phyloP scores from a whole-genome alignment of 2,113 vertebrate species.

The Piaya cayana region DNA sequence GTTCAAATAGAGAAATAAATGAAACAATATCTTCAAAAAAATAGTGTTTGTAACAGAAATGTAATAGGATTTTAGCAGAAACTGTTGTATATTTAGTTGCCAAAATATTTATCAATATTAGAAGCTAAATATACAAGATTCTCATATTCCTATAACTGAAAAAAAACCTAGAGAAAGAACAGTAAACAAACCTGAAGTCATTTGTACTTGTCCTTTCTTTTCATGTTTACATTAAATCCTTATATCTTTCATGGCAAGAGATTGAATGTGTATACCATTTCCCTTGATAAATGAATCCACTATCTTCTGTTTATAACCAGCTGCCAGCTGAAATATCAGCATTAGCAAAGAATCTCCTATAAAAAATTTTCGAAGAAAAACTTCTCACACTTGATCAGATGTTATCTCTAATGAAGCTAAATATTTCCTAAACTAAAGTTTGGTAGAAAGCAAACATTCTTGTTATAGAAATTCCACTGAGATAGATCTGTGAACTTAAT shows the following conservation, averaged over 20 bases:
- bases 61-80: constrained; percentile 19
- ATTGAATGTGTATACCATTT: neutral
- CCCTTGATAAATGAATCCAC: constrained; percentile 18
- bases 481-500: neutral
- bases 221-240: neutral
- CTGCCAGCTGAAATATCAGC: constrained; percentile 1
- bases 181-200: constrained; percentile 26
- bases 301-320: constrained; percentile 2
- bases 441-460: neutral
- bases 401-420: constrained; percentile 1
- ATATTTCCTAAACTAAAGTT: constrained; percentile 14
- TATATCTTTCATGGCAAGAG: neutral
- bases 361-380: constrained; percentile 33
- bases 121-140: neutral
- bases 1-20: neutral
- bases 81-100: neutral
- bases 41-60: neutral
- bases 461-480: neutral
- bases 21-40: neutral
- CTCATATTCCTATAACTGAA: neutral
- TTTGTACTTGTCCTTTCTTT: neutral
- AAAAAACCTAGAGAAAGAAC: neutral
- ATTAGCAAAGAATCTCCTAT: neutral
- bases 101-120: constrained; percentile 1
- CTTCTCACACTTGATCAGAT: constrained; percentile 30